Conservation (phyloP, 1,140 invertebrate species). For the Pseudomyrmex flavicornis region DNA sequence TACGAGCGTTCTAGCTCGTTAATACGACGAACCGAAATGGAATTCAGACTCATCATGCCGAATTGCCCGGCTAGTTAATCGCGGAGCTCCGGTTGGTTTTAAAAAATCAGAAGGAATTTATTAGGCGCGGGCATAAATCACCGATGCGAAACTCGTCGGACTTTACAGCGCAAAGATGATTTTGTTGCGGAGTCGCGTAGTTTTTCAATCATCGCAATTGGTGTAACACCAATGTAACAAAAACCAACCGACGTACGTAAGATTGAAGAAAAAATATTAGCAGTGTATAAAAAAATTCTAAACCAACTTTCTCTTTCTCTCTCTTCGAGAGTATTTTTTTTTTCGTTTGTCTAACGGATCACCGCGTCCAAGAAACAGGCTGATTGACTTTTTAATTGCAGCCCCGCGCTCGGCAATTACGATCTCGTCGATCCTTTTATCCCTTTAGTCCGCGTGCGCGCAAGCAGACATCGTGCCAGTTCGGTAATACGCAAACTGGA, state of each 20-base stretch:
- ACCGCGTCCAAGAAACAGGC: conserved; percentile 59
- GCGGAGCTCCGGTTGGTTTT: conserved; percentile 25
- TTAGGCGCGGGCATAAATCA: conserved; percentile 46
- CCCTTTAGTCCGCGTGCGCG: conserved; percentile 40
- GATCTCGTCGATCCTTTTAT: conserved; percentile 50
- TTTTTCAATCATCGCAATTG: not conserved
- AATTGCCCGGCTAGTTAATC: conserved; percentile 39
- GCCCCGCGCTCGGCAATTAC: conserved; percentile 74
- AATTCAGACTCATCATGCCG: conserved; percentile 46
- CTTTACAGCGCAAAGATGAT: conserved; percentile 21
- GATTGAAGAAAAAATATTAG: not conserved
- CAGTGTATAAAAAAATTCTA: not conserved
- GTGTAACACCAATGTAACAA: not conserved
- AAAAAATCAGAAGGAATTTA: conserved; percentile 64
- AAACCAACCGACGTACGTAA: too few relatives aligned
- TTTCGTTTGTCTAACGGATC: conserved; percentile 30
- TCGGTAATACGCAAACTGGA: conserved; percentile 60
- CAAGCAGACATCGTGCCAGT: conserved; percentile 25
- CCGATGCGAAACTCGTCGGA: conserved; percentile 32
- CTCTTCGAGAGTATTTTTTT: not conserved
- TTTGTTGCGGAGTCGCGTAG: not conserved
- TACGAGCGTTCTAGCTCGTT: conserved; percentile 70
- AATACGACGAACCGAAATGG: conserved; percentile 60
- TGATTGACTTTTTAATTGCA: conserved; percentile 83
- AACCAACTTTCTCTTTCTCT: not conserved